A percentile compares a stretch with the other conserved stretches of the same genome.
Conservation (phyloP, 2,888 invertebrate genomes). For the Chelonus formosanus region DNA sequence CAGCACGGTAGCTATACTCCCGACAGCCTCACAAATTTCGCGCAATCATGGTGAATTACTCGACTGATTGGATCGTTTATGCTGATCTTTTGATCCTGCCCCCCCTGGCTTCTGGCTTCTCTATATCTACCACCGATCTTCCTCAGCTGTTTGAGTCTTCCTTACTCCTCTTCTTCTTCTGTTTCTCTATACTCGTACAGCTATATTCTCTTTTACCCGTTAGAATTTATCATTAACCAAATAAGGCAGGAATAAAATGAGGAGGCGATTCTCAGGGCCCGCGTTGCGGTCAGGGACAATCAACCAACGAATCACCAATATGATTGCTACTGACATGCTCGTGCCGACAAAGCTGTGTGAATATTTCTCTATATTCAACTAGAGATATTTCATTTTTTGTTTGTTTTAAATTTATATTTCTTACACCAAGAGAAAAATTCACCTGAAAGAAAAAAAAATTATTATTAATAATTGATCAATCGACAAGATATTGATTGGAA, state of each 20-base stretch:
- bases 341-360: conserved; percentile 58
- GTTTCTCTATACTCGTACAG: conserved; percentile 17
- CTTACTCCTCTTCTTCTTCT: conserved; percentile 15
- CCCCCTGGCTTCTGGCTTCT: conserved; percentile 31
- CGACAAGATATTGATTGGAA: too few species aligned
- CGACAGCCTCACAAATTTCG: conserved; percentile 56
- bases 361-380: conserved; percentile 1
- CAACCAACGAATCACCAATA: conserved; percentile 63
- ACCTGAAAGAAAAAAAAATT: too few species aligned
- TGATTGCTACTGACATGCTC: conserved; percentile 64
- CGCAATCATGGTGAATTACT: conserved; percentile 64
- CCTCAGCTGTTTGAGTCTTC: conserved; percentile 16
- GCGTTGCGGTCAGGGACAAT: conserved; percentile 63
- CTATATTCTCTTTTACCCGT: conserved; percentile 43
- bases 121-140: conserved; percentile 9
- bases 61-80: conserved; percentile 65
- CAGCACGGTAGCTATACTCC: conserved; percentile 53
- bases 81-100: conserved; percentile 62
- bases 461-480: too few species aligned
- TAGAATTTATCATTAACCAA: conserved; percentile 62
- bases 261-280: conserved; percentile 38
- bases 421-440: neutral
- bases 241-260: conserved; percentile 62
- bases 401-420: neutral
- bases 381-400: neutral